Percentiles rank a stretch among this genome's conserved stretches.
Conservation (phyloP, 2,888 invertebrate species). For the Synergus gifuensis region DNA sequence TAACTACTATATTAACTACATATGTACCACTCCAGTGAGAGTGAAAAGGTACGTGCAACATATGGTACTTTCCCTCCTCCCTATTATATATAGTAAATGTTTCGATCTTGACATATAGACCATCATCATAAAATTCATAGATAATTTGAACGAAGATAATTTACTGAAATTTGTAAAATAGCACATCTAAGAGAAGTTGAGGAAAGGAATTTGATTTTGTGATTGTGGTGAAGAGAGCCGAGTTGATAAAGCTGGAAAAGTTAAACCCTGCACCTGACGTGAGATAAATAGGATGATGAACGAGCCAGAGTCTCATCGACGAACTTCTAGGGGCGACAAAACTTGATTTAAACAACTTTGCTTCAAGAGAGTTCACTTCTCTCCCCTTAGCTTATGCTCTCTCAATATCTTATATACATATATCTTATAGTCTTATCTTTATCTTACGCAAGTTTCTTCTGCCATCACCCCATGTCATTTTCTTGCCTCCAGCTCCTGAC, state of each 20-base stretch:
- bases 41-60: background rate
- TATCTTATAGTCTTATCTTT: background rate
- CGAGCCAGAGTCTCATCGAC: slow-evolving; percentile 44
- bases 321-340: slow-evolving; percentile 4
- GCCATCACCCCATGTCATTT: background rate
- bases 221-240: background rate
- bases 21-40: background rate
- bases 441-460: background rate
- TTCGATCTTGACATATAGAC: no score
- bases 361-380: background rate
- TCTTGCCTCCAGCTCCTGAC: background rate
- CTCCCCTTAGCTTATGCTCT: background rate
- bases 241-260: background rate
- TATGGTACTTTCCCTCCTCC: no score
- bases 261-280: slow-evolving; percentile 48
- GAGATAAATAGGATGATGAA: slow-evolving; percentile 58
- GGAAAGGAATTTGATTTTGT: background rate
- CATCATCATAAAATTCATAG: no score
- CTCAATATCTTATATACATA: background rate
- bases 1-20: background rate
- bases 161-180: background rate
- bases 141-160: no score
- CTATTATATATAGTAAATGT: no score
- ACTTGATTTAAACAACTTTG: background rate
- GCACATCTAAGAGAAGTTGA: background rate